These are phyloP conservation scores for Nymphicus hollandicus DNA, from an alignment of 2,113 vertebrate species.

Conservation along the genomic window DNA sequence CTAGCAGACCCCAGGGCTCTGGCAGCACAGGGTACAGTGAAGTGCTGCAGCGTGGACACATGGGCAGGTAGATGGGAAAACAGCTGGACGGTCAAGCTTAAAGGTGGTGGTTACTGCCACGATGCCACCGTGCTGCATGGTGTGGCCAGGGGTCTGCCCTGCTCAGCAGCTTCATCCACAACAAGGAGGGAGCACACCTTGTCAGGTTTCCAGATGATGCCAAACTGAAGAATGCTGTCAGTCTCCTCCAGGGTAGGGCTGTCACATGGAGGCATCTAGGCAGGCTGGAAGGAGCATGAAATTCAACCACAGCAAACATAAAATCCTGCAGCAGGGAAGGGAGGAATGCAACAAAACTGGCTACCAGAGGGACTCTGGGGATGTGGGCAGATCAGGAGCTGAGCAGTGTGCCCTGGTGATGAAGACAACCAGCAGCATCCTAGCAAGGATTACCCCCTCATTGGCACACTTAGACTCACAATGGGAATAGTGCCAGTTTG, in stretches of 20 bases:
- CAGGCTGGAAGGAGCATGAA: background rate
- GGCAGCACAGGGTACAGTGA: too few species aligned
- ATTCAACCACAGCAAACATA: background rate
- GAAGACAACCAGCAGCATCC: background rate
- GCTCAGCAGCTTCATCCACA: background rate
- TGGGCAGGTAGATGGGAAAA: background rate
- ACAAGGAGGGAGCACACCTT: background rate
- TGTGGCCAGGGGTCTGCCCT: fast-evolving
- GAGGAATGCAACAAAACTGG: background rate
- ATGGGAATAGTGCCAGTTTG: fast-evolving
- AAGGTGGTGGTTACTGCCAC: background rate
- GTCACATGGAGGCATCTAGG: fast-evolving
- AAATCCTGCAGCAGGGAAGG: background rate
- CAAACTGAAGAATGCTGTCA: too few species aligned
- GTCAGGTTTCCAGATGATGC: background rate
- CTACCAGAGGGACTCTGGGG: background rate
- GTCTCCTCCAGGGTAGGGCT: background rate
- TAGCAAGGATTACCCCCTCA: fast-evolving
- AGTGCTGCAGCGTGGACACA: fast-evolving
- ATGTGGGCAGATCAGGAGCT: fast-evolving
- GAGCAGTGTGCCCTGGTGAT: too few species aligned
- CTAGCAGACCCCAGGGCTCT: background rate
- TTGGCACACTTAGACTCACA: fast-evolving
- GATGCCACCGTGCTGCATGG: fast-evolving
- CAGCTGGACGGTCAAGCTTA: too few species aligned